Evolutionary conservation across 2,888 invertebrate genomes (phyloP).

Genomic region (Xanthorhoe spadicearia): DNA sequence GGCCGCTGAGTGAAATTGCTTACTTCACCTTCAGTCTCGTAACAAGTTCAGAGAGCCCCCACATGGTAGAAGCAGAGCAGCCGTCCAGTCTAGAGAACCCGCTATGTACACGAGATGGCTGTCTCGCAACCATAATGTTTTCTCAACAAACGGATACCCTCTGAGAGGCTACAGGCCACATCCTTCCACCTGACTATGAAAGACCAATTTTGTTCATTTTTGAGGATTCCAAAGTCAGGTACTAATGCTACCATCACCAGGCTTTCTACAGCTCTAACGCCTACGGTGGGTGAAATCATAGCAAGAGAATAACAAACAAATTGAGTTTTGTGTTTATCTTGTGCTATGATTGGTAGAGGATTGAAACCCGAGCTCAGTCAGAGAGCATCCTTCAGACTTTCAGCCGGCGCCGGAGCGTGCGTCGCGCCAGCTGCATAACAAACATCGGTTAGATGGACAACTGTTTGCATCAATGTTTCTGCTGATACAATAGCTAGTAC

Average conservation of each 20-base stretch:
- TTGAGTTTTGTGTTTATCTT: conserved; percentile 47
- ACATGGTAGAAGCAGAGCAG: conserved; percentile 63
- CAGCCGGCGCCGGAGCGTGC: conserved; percentile 64
- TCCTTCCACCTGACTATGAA: conserved; percentile 41
- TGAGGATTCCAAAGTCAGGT: conserved; percentile 36
- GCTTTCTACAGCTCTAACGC: conserved; percentile 46
- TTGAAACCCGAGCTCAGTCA: conserved; percentile 61
- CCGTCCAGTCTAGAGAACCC: conserved; percentile 78
- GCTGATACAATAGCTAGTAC: neutral
- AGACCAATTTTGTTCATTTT: conserved; percentile 10
- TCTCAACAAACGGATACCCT: conserved; percentile 72
- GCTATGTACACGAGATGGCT: conserved; percentile 67
- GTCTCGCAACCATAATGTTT: conserved; percentile 71
- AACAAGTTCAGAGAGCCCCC: conserved; percentile 68
- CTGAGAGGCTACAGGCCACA: conserved; percentile 60
- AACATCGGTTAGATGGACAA: conserved; percentile 46
- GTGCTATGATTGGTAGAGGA: conserved; percentile 56
- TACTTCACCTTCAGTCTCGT: conserved; percentile 38
- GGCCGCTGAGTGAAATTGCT: conserved; percentile 65
- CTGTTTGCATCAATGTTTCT: neutral
- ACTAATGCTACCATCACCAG: conserved; percentile 49
- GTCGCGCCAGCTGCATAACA: conserved; percentile 69
- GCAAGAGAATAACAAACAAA: conserved; percentile 49
- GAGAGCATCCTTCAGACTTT: conserved; percentile 69
- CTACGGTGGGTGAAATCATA: conserved; percentile 60